These are phyloP conservation scores for Campoplex nolae DNA, from an alignment of 2,888 invertebrate genomes.

Conservation along the genomic window DNA sequence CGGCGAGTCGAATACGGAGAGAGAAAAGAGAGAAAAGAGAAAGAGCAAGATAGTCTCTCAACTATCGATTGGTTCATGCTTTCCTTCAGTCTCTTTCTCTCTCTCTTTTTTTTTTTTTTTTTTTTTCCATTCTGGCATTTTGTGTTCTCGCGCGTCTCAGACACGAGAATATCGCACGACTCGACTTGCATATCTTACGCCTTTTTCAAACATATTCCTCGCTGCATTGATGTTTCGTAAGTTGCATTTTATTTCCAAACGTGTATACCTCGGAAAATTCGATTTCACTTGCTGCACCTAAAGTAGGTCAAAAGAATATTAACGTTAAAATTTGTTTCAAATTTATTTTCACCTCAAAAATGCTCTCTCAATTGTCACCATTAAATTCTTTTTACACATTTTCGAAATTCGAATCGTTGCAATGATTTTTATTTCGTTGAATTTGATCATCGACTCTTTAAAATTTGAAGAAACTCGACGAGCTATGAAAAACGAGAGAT, in stretches of 20 bases:
- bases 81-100: conserved; percentile 42
- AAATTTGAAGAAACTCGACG: neutral
- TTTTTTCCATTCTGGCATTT: conserved; percentile 13
- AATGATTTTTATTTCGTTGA: too few species aligned
- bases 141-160: conserved; percentile 12
- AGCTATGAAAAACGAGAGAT: neutral
- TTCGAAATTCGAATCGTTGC: too few species aligned
- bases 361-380: too few species aligned
- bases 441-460: too few species aligned
- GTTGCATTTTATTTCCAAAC: neutral
- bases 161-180: neutral
- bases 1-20: conserved; percentile 24
- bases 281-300: neutral
- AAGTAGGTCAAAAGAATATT: neutral
- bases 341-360: too few species aligned
- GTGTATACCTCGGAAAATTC: neutral
- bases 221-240: neutral
- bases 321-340: too few species aligned
- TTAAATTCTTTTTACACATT: too few species aligned
- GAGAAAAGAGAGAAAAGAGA: conserved; percentile 37
- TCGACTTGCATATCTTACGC: conserved; percentile 5
- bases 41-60: conserved; percentile 29
- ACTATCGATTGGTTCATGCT: conserved; percentile 64
- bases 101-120: conserved; percentile 30
- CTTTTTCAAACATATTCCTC: neutral